Percentiles rank a stretch among this genome's conserved stretches.
phyloP scores from a whole-genome alignment of 2,888 invertebrate species.

The Volucella bombylans region DNA sequence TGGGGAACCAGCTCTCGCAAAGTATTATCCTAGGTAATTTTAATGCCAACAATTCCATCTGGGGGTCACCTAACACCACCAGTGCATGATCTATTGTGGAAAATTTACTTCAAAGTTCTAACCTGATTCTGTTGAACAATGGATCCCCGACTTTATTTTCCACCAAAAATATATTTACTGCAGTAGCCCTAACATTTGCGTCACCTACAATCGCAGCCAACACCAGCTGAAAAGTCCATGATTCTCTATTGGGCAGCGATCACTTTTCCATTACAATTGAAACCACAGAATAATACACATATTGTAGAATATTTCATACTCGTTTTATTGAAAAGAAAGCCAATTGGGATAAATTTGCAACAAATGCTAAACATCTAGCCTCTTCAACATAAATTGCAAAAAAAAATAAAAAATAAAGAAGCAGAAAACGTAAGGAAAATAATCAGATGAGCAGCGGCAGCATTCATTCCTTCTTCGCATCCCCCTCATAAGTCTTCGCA shows the following conservation, averaged over 20 bases:
- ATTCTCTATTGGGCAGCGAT: conserved; percentile 36
- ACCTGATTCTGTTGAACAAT: no score
- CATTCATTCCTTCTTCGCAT: background rate
- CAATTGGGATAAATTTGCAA: background rate
- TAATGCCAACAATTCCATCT: no score
- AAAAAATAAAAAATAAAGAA: background rate
- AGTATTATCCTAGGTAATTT: no score
- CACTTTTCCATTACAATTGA: conserved; percentile 5
- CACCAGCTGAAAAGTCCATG: background rate
- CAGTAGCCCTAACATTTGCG: no score
- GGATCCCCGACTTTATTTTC: conserved; percentile 29
- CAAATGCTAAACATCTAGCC: background rate
- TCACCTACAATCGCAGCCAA: no score
- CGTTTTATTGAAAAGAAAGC: conserved; percentile 4
- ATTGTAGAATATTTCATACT: background rate
- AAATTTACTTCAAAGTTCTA: no score
- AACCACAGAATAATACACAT: background rate
- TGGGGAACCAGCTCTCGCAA: no score
- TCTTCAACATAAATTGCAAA: no score
- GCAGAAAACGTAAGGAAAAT: background rate
- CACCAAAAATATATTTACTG: no score
- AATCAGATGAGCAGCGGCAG: background rate
- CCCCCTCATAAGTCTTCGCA: background rate
- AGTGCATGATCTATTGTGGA: no score
- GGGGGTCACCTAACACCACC: no score